Evolutionary conservation across 2,113 vertebrate species (phyloP), one percentile per base, ranked within the genome.

Genomic region (Callorhinus ursinus): DNA sequence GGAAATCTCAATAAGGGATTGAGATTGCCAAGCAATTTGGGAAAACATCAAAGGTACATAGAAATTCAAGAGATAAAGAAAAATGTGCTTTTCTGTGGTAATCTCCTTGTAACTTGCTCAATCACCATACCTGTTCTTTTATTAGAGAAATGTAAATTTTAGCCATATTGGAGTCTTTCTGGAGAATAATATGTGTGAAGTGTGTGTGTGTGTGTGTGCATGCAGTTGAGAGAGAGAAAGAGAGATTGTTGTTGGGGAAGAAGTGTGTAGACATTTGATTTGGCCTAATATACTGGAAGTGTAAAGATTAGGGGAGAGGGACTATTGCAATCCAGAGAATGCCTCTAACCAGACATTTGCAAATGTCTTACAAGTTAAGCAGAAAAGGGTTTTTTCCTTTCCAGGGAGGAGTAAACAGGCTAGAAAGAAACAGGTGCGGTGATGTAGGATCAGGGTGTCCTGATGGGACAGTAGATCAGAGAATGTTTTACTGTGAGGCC

Each of bases 41-140:
- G 36, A 36, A 12, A 94, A 84, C 42, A 83, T 67, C 16, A 67
- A 85, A 85, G 1, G 53, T 26, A 57, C 21, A 86, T 7, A 76
- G 82, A 96, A 88, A 95, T 80, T 69, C 63, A 89, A 89, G 28
- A 67, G 28, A 79, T 16, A 65, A 67, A 93, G 31, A 92, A 88
- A 86, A 84, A 51, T 31, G 63, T 83, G 16, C 36, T 71, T 84
- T 96, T 93, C 33, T 72, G 12, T 67, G 53, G 8, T 84, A 88
- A 88, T 22, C 28, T 69, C 51, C 36, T 59, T 80, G 31, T 36
- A 81, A 94, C 46, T 76, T 59, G 4, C 39, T 46, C 55, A 74
- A 55, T 93, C 8, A 65, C 7, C 31, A 63, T 11, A 87, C 14
- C 26, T 94, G 16, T 74, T 94, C 33, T 89, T 81, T 88, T 33